phyloP scores from a whole-genome alignment of 1,140 invertebrate species.

The Sminthurinus signatus region DNA sequence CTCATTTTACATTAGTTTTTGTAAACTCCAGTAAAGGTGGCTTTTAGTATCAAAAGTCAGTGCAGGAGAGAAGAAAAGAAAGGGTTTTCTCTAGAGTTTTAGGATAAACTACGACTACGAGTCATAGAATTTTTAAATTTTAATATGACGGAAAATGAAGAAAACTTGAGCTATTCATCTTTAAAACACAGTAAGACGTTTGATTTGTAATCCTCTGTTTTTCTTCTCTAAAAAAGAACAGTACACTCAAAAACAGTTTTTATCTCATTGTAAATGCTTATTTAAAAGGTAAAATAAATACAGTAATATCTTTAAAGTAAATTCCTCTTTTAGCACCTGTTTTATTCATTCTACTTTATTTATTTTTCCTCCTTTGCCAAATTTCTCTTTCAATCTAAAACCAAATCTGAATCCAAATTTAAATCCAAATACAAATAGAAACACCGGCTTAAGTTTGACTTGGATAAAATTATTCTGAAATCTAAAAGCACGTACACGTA shows the following conservation, averaged over 20 bases:
- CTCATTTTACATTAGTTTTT: not conserved
- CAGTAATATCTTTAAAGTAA: not conserved
- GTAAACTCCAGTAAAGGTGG: too few species aligned
- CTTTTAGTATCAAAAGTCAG: not conserved
- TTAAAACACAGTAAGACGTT: too few species aligned
- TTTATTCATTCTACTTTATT: not conserved
- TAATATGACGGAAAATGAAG: too few species aligned
- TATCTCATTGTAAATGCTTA: not conserved
- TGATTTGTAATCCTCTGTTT: too few species aligned
- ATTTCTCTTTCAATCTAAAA: not conserved
- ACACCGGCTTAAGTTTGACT: not conserved
- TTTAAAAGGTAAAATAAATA: not conserved
- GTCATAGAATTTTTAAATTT: not conserved
- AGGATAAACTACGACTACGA: not conserved
- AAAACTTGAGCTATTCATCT: too few species aligned
- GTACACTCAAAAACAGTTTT: too few species aligned
- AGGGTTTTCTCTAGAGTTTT: not conserved
- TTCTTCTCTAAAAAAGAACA: too few species aligned
- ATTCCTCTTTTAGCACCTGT: not conserved
- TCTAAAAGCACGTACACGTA: not conserved
- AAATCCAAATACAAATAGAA: not conserved
- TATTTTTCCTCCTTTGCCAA: not conserved
- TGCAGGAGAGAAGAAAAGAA: not conserved
- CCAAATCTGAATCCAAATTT: too few species aligned
- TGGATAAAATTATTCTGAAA: constrained; percentile 4